These are phyloP conservation scores for Semotilus atromaculatus DNA, from an alignment of 2,797 vertebrate species.

Conservation along the genomic window DNA sequence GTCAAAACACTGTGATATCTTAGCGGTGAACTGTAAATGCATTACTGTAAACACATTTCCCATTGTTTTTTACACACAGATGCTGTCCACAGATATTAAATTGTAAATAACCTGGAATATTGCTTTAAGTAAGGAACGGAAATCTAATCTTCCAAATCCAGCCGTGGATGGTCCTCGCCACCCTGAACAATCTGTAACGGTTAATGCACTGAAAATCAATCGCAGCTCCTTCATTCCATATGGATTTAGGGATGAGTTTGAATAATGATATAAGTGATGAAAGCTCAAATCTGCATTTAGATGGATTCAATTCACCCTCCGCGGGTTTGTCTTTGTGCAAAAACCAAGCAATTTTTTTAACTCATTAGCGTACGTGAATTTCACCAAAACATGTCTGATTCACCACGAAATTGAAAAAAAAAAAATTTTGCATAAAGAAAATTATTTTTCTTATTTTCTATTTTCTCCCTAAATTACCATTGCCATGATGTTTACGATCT, in stretches of 20 bases:
- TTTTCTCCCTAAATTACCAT: neutral
- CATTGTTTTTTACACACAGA: neutral
- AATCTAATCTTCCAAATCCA: neutral
- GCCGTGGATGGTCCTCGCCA: neutral
- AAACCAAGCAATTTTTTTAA: slow-evolving; percentile 35
- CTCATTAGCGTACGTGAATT: neutral
- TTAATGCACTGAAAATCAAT: slow-evolving; percentile 35
- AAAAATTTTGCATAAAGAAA: neutral
- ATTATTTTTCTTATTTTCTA: too few species aligned
- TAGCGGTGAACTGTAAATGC: neutral
- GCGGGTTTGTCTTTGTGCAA: slow-evolving; percentile 34
- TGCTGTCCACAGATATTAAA: neutral
- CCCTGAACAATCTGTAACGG: slow-evolving; percentile 24
- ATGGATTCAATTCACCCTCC: slow-evolving; percentile 51
- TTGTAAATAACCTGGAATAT: neutral
- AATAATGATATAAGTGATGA: slow-evolving; percentile 46
- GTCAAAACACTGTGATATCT: neutral
- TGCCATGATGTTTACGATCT: neutral
- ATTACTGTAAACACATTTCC: neutral
- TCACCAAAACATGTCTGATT: neutral
- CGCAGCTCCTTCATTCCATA: slow-evolving; percentile 26
- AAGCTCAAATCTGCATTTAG: slow-evolving; percentile 62
- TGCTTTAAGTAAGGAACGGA: neutral
- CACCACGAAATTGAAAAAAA: neutral
- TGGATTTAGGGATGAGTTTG: slow-evolving; percentile 35